Conservation (phyloP, 2,113 vertebrate genomes). For the Puntigrus tetrazona region DNA sequence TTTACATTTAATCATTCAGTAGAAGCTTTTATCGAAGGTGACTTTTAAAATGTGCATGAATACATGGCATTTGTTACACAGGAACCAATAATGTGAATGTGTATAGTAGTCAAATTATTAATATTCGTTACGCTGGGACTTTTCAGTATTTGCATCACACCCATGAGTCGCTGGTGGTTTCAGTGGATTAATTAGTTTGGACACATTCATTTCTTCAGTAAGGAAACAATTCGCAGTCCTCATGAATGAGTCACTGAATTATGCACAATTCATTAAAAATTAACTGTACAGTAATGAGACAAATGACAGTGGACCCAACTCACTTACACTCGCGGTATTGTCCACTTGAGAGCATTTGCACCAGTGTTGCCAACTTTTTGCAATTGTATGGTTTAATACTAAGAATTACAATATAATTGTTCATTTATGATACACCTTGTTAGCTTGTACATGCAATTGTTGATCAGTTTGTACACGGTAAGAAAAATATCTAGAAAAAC, state of each 20-base stretch:
- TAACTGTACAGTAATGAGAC: not conserved
- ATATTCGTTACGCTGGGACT: not conserved
- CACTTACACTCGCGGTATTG: not conserved
- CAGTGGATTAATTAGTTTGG: not conserved
- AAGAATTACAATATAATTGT: too few relatives aligned
- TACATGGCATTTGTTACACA: not conserved
- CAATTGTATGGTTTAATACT: too few relatives aligned
- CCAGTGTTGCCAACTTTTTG: too few relatives aligned
- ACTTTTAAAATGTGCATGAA: not conserved
- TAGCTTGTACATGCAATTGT: too few relatives aligned
- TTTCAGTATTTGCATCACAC: not conserved
- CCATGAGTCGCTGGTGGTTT: not conserved
- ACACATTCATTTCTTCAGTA: not conserved
- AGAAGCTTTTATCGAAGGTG: not conserved
- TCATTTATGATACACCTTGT: too few relatives aligned
- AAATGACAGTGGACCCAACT: not conserved
- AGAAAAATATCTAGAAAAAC: too few relatives aligned
- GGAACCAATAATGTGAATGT: not conserved
- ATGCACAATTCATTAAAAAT: not conserved
- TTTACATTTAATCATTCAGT: not conserved
- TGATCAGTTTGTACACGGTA: too few relatives aligned
- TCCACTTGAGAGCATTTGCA: not conserved
- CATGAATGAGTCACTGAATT: not conserved
- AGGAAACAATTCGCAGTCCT: not conserved
- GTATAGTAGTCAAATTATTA: not conserved